Base-by-base conservation (phyloP, 2,113 vertebrate species). In the Mus musculus region DNA sequence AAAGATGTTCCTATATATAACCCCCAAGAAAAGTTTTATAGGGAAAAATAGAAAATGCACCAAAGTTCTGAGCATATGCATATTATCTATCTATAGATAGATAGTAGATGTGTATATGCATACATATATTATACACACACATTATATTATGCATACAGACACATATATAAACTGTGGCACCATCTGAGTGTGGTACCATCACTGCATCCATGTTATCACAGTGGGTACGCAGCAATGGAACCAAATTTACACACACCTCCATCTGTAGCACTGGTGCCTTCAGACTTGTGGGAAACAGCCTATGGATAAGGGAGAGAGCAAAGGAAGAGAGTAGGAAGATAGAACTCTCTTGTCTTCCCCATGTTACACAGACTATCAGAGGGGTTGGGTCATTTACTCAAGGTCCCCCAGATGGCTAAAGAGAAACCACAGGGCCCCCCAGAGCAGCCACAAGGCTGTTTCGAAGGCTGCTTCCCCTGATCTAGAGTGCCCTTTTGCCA, bases 371-470 rank as follows among this genome's bases (percentile, higher is more conserved):
- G 36, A 75, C 73, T 63, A 71, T 28, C 73, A 73, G 84, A 69
- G 19, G n/a, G 17, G 39, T 28, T 30, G 33, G 56, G 19, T 75
- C 87, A 87, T 61, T 92, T 89, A 59, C 33, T 65, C 89, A 94
- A 73, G 73, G 77, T 87, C 94, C 93, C 72, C 69, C 91, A 97
- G 87, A 75, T 96, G 96, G 80, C 4, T 16, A 39, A 67, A 77
- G 67, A 54, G 67, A 52, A 96, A 85, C 86, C 76, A n/a, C 59
- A 78, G 5, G 1, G 5, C 20, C 42, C 52, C 22, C 9, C 6
- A 2, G 1, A 14, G 28, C 90, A 94, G 82, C 89, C 94, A 90
- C 77, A 73, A 36, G 19, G 28, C 87, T 26, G 72, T 95, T 94
- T 95, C 77, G 4, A 10, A 30, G 22, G 19, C 56, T 39, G 46